These are phyloP conservation scores for Ceratoteleas bidentatus DNA, from an alignment of 1,140 invertebrate genomes.

Conservation along the genomic window DNA sequence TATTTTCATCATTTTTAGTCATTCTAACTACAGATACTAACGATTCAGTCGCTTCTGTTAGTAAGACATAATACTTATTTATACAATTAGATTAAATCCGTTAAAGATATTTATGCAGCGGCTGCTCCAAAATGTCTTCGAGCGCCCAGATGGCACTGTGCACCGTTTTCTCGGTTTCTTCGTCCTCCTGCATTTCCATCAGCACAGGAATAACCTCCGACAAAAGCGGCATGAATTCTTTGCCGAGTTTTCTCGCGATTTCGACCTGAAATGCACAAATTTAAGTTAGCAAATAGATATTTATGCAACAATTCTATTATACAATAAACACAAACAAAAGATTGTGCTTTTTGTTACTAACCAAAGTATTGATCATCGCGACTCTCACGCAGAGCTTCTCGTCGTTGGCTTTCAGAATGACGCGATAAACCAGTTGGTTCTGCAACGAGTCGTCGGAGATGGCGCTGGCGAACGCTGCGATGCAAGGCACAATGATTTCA, in stretches of 20 bases:
- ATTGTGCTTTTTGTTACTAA: constrained; percentile 53
- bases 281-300: no score
- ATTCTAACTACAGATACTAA: no score
- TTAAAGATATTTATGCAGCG: constrained; percentile 91
- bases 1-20: no score
- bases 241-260: constrained; percentile 88
- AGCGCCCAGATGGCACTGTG: constrained; percentile 88
- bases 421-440: constrained; percentile 94
- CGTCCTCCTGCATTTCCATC: constrained; percentile 91
- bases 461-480: constrained; percentile 91
- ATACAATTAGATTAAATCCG: neutral
- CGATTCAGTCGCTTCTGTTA: no score
- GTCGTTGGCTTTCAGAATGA: constrained; percentile 92
- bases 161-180: constrained; percentile 90
- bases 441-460: constrained; percentile 92
- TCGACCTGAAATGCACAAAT: constrained; percentile 84
- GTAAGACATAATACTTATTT: constrained; percentile 1
- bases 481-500: constrained; percentile 87
- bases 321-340: neutral
- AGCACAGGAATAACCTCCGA: constrained; percentile 93
- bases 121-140: constrained; percentile 91
- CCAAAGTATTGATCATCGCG: constrained; percentile 73
- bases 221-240: constrained; percentile 89
- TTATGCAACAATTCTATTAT: no score
- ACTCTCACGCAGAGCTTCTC: constrained; percentile 82